Evolutionary conservation across 2,113 vertebrate species (phyloP).

Genomic region (Catagonus wagneri): DNA sequence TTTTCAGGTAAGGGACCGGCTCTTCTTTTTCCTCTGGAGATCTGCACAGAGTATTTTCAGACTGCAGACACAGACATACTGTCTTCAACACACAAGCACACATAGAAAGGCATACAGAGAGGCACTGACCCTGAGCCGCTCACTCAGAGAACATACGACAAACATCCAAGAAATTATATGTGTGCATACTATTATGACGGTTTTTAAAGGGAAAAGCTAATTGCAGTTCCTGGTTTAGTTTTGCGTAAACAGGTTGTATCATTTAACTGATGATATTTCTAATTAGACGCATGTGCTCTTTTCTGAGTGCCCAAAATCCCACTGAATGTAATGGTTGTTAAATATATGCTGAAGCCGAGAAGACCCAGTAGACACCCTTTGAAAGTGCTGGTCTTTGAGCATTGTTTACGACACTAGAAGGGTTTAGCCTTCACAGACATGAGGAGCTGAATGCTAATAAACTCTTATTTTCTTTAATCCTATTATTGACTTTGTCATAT

Average conservation of each 20-base stretch:
- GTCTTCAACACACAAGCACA: neutral
- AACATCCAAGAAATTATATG: neutral
- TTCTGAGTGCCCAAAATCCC: neutral
- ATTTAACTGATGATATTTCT: conserved; percentile 40
- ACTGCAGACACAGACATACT: neutral
- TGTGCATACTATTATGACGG: neutral
- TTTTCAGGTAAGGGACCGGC: neutral
- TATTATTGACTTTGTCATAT: conserved; percentile 43
- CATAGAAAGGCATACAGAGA: neutral
- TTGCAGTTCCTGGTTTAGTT: neutral
- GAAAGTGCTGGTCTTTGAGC: neutral
- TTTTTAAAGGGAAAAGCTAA: conserved; percentile 1
- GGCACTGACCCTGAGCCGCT: neutral
- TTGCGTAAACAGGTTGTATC: neutral
- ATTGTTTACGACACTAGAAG: conserved; percentile 28
- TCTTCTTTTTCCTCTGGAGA: neutral
- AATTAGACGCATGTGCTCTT: neutral
- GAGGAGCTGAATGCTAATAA: conserved; percentile 56
- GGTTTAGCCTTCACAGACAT: conserved; percentile 34
- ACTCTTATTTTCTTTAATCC: conserved; percentile 43
- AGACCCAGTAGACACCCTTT: neutral
- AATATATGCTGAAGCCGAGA: conserved; percentile 17
- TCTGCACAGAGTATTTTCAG: neutral
- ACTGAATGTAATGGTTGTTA: neutral
- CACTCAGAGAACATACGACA: neutral